Evolutionary conservation across 2,888 invertebrate species (phyloP).

Genomic region (Coenonympha glycerion): DNA sequence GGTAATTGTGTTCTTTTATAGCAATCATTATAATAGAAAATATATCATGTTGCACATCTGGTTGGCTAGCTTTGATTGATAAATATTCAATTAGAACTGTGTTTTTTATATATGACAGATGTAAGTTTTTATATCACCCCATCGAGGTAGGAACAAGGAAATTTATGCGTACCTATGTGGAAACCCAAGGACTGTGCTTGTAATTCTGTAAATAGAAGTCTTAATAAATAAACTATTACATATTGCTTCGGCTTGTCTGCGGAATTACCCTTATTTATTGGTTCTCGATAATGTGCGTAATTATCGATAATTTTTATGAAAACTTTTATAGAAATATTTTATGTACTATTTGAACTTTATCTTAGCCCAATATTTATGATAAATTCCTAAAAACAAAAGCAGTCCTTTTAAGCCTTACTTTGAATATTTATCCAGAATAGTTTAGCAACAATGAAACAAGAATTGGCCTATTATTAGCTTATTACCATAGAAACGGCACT

Average conservation of each 20-base stretch:
- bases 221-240: slow-evolving; percentile 18
- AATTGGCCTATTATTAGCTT: slow-evolving; percentile 34
- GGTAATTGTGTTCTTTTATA: slow-evolving; percentile 16
- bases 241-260: neutral
- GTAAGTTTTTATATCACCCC: neutral
- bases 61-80: slow-evolving; percentile 19
- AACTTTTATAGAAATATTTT: neutral
- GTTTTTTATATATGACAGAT: slow-evolving; percentile 9
- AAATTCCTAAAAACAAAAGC: neutral
- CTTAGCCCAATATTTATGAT: too few species aligned
- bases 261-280: slow-evolving; percentile 5
- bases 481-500: slow-evolving; percentile 67
- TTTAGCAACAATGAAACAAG: slow-evolving; percentile 3
- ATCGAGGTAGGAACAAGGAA: slow-evolving; percentile 18
- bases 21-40: slow-evolving; percentile 16
- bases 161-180: slow-evolving; percentile 22
- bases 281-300: neutral
- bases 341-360: too few species aligned
- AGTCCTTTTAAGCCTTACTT: neutral
- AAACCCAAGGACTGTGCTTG: slow-evolving; percentile 19
- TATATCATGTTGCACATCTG: slow-evolving; percentile 19
- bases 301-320: neutral
- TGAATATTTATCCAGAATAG: neutral
- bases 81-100: slow-evolving; percentile 12
- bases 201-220: slow-evolving; percentile 16